Evolutionary conservation across 2,888 invertebrate genomes (phyloP).

Genomic region (Anagyrus pseudococci): DNA sequence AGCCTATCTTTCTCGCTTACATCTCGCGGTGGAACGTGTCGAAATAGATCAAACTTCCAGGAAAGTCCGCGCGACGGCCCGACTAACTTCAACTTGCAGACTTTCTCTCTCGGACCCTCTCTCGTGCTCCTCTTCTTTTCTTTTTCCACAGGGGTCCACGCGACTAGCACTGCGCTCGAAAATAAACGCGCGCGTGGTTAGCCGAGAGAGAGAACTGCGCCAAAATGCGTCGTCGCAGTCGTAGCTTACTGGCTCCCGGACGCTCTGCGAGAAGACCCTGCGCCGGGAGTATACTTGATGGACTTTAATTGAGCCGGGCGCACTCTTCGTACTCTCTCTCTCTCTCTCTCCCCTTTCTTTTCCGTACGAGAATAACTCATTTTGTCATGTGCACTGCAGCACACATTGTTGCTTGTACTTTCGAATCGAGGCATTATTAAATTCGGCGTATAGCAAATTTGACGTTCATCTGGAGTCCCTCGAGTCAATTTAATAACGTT

Average conservation of each 20-base stretch:
- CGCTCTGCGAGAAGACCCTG: no score
- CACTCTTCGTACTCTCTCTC: no score
- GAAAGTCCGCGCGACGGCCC: constrained; percentile 22
- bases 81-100: constrained; percentile 17
- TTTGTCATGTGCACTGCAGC: neutral
- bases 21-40: constrained; percentile 22
- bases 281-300: no score
- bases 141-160: neutral
- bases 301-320: no score
- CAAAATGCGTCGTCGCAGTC: constrained; percentile 28
- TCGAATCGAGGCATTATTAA: no score
- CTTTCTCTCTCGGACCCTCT: neutral
- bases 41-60: constrained; percentile 38
- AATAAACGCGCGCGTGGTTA: neutral
- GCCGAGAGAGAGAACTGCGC: neutral
- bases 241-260: no score
- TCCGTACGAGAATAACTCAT: neutral
- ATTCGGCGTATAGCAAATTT: no score
- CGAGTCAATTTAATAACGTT: no score
- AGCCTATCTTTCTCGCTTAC: no score
- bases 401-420: no score
- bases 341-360: neutral
- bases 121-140: constrained; percentile 27
- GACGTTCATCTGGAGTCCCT: no score
- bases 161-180: neutral